These are phyloP conservation scores for Tautogolabrus adspersus DNA, from an alignment of 2,113 vertebrate species.

Conservation along the genomic window DNA sequence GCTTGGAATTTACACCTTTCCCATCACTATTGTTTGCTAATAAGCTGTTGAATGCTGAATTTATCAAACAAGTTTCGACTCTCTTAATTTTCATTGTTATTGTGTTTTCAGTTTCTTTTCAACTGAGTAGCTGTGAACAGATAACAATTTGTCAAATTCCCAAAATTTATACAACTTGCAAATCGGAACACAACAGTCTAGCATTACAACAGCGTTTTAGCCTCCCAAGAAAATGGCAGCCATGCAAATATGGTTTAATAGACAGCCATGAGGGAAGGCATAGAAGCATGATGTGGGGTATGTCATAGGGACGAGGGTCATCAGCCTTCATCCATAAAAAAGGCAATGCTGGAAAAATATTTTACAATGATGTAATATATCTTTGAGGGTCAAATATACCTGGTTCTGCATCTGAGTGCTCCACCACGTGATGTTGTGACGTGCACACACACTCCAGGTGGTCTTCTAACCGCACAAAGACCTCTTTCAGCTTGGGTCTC, in stretches of 20 bases:
- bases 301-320: not conserved
- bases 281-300: conserved; percentile 30
- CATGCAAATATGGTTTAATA: conserved; percentile 2
- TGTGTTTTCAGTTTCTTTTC: no score
- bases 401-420: conserved; percentile 92
- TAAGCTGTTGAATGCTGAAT: no score
- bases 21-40: no score
- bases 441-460: conserved; percentile 95
- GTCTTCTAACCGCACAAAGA: conserved; percentile 97
- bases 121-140: no score
- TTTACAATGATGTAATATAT: no score
- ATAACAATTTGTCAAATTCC: no score
- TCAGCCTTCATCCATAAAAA: not conserved
- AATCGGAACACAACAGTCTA: no score
- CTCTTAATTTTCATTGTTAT: no score
- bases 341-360: not conserved
- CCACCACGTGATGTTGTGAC: conserved; percentile 88
- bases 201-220: not conserved
- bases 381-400: conserved; percentile 78
- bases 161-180: no score
- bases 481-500: conserved; percentile 97
- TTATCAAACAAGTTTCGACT: no score
- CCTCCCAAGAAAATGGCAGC: not conserved
- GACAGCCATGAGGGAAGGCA: conserved; percentile 7
- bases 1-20: no score